These are phyloP conservation scores for Archilochus colubris DNA, from an alignment of 2,113 vertebrate genomes.

Conservation along the genomic window DNA sequence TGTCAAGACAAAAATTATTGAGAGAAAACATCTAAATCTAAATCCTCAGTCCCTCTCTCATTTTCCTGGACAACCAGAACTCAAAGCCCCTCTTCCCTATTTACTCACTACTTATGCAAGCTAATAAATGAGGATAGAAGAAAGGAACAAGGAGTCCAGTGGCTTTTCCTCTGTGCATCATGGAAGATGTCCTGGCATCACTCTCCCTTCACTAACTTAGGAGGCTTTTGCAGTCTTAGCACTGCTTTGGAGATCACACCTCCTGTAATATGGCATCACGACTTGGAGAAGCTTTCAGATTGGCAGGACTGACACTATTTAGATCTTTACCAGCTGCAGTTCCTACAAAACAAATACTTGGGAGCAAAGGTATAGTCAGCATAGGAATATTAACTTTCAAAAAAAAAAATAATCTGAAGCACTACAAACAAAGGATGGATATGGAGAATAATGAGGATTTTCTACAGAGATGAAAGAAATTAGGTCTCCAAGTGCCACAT, in stretches of 20 bases:
- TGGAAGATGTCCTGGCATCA: not conserved
- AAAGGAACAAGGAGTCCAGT: not conserved
- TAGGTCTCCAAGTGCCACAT: not conserved
- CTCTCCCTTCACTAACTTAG: not conserved
- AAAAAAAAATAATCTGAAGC: not conserved
- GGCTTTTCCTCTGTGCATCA: not conserved
- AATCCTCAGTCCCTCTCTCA: not conserved
- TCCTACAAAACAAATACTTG: not conserved
- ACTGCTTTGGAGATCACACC: not conserved
- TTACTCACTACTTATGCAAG: not conserved
- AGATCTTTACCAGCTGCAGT: not conserved
- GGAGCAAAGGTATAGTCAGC: not conserved
- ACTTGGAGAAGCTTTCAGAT: not conserved
- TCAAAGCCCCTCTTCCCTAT: not conserved
- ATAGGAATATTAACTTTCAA: not conserved
- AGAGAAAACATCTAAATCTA: not conserved
- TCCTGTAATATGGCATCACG: not conserved
- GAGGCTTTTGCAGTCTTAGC: not conserved
- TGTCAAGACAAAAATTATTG: not conserved
- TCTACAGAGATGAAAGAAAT: not conserved
- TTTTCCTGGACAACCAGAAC: not conserved
- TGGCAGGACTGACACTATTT: not conserved
- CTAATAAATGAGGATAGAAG: not conserved
- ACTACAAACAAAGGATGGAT: not conserved
- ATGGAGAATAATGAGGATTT: not conserved